Conservation (phyloP, 2,888 invertebrate species). For the Carabus problematicus region DNA sequence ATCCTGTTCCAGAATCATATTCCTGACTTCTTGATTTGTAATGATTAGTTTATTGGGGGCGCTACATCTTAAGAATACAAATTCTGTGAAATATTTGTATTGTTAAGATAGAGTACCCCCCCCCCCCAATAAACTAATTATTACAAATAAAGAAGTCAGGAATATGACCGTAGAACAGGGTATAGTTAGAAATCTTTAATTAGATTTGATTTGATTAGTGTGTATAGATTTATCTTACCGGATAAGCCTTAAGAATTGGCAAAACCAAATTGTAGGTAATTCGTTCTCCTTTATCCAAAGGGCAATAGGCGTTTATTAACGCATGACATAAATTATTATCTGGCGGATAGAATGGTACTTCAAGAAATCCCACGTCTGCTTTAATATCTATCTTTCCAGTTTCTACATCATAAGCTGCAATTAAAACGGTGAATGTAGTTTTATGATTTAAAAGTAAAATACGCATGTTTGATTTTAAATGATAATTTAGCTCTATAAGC, state of each 20-base stretch:
- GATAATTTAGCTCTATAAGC: background rate
- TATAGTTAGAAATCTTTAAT: too few relatives aligned
- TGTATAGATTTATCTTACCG: conserved; percentile 19
- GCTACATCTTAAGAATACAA: too few relatives aligned
- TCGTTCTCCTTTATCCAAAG: conserved; percentile 26
- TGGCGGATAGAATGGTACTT: conserved; percentile 22
- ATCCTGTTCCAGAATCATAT: too few relatives aligned
- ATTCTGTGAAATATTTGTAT: too few relatives aligned
- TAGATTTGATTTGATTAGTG: background rate
- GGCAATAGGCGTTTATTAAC: conserved; percentile 24
- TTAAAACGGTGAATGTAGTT: background rate
- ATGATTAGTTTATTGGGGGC: too few relatives aligned
- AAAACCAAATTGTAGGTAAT: conserved; percentile 27
- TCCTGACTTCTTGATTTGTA: too few relatives aligned
- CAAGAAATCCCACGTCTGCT: conserved; percentile 12
- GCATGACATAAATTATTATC: conserved; percentile 26
- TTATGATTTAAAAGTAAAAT: background rate
- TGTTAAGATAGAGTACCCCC: too few relatives aligned
- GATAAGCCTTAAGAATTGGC: conserved; percentile 15
- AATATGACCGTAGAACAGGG: too few relatives aligned
- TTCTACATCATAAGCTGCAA: conserved; percentile 28
- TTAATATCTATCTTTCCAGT: conserved; percentile 13
- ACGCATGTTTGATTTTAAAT: too few relatives aligned
- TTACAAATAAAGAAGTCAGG: too few relatives aligned
- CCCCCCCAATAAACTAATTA: too few relatives aligned